phyloP scores from a whole-genome alignment of 2,113 vertebrate species.

The Nicator chloris region DNA sequence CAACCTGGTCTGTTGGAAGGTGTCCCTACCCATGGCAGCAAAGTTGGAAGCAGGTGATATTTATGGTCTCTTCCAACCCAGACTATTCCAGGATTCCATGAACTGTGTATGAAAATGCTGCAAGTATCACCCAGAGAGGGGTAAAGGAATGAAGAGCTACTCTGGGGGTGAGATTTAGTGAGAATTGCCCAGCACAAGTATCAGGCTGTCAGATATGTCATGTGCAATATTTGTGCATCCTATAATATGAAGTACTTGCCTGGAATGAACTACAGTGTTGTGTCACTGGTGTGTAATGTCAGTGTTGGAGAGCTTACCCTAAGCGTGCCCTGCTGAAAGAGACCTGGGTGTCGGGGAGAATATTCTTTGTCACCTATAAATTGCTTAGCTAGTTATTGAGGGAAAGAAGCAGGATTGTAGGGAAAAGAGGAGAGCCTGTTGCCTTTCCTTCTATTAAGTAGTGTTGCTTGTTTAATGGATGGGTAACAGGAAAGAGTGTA shows the following conservation, averaged over 20 bases:
- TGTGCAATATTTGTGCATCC: background rate
- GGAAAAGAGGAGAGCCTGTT: slow-evolving; percentile 24
- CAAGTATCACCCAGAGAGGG: background rate
- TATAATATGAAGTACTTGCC: background rate
- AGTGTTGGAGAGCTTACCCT: background rate
- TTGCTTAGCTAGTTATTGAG: slow-evolving; percentile 53
- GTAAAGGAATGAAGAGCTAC: background rate
- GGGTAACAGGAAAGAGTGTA: slow-evolving; percentile 72
- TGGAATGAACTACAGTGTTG: background rate
- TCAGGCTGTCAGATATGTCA: background rate
- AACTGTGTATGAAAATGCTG: background rate
- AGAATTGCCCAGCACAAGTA: background rate
- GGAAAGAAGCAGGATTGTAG: background rate
- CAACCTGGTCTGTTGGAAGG: background rate
- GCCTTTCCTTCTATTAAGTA: slow-evolving; percentile 62
- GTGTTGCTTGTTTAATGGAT: slow-evolving; percentile 69
- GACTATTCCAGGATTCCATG: background rate
- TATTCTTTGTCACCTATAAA: slow-evolving; percentile 56
- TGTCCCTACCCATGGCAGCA: background rate
- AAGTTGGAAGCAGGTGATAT: background rate
- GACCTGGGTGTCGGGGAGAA: background rate
- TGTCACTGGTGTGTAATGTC: background rate
- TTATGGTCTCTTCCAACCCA: background rate
- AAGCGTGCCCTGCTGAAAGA: background rate
- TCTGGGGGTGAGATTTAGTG: background rate